A percentile compares a stretch with the other conserved stretches of the same genome.
These are phyloP conservation scores for Muntiacus muntjak DNA, from an alignment of 2,113 vertebrate genomes.

Conservation along the genomic window DNA sequence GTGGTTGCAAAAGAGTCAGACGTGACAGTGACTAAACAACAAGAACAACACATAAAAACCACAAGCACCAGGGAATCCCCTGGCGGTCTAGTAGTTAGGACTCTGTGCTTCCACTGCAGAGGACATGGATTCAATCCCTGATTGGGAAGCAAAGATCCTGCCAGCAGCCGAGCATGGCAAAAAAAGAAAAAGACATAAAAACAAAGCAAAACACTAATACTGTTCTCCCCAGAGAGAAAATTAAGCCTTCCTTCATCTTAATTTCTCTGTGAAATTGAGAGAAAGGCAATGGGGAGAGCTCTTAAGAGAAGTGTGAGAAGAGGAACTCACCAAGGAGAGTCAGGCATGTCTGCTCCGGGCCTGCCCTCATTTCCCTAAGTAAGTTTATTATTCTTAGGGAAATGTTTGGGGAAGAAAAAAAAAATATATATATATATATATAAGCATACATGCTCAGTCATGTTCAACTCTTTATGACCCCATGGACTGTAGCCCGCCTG, in stretches of 20 bases:
- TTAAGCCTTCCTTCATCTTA: neutral
- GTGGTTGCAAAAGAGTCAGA: neutral
- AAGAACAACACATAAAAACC: neutral
- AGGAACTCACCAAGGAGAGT: neutral
- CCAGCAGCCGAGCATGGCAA: neutral
- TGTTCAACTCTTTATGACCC: neutral
- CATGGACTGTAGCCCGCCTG: neutral
- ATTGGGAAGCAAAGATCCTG: neutral
- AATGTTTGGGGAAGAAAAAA: neutral
- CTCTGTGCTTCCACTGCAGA: neutral
- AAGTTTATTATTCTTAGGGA: neutral
- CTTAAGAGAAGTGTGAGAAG: neutral
- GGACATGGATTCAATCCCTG: neutral
- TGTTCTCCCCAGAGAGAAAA: neutral
- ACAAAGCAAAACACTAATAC: neutral
- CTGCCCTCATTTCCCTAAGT: neutral
- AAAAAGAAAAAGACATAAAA: neutral
- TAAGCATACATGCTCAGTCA: neutral
- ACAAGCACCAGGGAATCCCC: neutral
- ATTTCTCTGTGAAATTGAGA: neutral
- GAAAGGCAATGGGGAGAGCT: neutral
- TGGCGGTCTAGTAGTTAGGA: neutral
- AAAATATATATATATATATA: neutral
- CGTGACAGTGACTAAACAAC: neutral
- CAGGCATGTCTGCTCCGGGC: rapidly evolving